These are phyloP conservation scores for Lymantria monacha DNA, from an alignment of 2,888 invertebrate genomes.

Conservation along the genomic window DNA sequence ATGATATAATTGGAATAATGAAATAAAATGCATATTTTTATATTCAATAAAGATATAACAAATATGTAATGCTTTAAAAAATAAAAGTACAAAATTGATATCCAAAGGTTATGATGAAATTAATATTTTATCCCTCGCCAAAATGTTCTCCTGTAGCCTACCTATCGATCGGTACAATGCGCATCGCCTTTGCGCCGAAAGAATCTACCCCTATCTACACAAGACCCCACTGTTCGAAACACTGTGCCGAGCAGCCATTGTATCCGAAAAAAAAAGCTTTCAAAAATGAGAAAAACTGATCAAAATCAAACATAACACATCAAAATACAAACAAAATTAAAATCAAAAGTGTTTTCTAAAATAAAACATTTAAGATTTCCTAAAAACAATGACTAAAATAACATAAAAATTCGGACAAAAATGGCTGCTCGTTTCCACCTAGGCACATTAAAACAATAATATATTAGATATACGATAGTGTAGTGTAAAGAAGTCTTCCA, in stretches of 20 bases:
- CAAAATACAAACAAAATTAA: slow-evolving; percentile 23
- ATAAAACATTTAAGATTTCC: slow-evolving; percentile 8
- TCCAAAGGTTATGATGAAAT: too few species aligned
- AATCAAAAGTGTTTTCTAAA: slow-evolving; percentile 24
- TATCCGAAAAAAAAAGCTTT: slow-evolving; percentile 45
- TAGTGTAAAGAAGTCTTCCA: slow-evolving; percentile 79
- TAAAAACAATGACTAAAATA: slow-evolving; percentile 26
- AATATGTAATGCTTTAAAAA: too few species aligned
- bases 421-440: slow-evolving; percentile 57
- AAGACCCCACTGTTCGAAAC: slow-evolving; percentile 31
- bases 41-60: too few species aligned
- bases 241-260: slow-evolving; percentile 58
- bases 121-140: too few species aligned
- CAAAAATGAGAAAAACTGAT: slow-evolving; percentile 54
- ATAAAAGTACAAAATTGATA: too few species aligned
- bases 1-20: too few species aligned
- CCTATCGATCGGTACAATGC: slow-evolving; percentile 67
- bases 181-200: slow-evolving; percentile 57
- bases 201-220: slow-evolving; percentile 23
- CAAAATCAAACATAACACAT: slow-evolving; percentile 34
- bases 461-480: slow-evolving; percentile 41
- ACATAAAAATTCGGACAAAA: slow-evolving; percentile 33
- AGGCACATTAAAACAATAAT: slow-evolving; percentile 50
- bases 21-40: too few species aligned
- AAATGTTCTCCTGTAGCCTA: slow-evolving; percentile 29